phyloP scores from a whole-genome alignment of 2,797 vertebrate genomes.

The Malurus leucopterus region DNA sequence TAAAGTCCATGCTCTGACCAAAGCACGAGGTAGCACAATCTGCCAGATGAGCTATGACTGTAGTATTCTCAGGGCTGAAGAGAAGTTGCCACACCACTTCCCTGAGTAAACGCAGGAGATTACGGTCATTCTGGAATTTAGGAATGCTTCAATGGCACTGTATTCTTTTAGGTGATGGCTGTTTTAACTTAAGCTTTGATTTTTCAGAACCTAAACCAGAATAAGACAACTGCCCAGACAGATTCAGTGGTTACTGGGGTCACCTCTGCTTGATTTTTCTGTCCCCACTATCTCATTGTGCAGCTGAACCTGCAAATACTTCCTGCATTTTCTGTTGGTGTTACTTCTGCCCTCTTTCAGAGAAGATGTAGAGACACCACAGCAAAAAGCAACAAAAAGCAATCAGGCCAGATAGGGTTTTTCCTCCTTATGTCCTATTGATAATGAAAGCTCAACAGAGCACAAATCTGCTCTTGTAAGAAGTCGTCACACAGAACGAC shows the following conservation, averaged over 20 bases:
- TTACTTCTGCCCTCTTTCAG: neutral
- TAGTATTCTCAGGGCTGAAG: neutral
- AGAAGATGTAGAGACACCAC: neutral
- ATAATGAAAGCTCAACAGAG: neutral
- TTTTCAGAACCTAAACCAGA: neutral
- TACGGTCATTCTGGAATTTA: neutral
- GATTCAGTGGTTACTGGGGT: neutral
- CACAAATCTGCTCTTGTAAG: neutral
- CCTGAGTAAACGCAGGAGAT: neutral
- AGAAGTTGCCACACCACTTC: neutral
- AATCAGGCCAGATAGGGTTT: neutral
- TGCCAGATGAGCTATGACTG: neutral
- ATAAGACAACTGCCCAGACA: neutral
- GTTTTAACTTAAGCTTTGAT: neutral
- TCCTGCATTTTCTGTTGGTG: neutral
- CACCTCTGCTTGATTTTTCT: neutral
- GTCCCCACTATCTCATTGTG: neutral
- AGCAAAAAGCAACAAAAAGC: neutral
- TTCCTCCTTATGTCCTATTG: neutral
- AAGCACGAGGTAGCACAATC: neutral
- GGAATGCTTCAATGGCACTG: neutral
- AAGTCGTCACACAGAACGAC: neutral
- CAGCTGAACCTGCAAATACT: neutral
- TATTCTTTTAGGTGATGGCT: neutral
- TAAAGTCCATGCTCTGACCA: neutral